Evolutionary conservation across 2,113 vertebrate genomes (phyloP).

Genomic region (Sakesphorus luctuosus): DNA sequence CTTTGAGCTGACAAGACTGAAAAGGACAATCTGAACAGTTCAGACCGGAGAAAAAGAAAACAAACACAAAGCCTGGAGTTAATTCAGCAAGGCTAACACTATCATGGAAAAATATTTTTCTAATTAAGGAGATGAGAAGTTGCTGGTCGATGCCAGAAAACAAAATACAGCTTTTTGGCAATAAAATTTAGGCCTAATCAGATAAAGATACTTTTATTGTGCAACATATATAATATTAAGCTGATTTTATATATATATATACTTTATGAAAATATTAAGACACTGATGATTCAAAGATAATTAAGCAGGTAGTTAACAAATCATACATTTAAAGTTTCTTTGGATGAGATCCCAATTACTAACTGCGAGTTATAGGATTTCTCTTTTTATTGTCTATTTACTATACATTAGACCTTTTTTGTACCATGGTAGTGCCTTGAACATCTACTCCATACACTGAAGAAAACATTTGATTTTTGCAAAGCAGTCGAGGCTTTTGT

Average conservation of each 20-base stretch:
- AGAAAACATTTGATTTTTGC: background rate
- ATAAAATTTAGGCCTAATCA: background rate
- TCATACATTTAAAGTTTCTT: background rate
- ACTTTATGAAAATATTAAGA: background rate
- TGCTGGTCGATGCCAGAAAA: conserved; percentile 31
- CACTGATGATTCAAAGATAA: background rate
- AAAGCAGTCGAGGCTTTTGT: background rate
- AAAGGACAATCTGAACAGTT: background rate
- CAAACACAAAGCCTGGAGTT: background rate
- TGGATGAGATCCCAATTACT: background rate
- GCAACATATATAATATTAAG: background rate
- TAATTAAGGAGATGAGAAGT: conserved; percentile 60
- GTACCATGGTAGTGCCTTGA: background rate
- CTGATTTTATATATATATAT: background rate
- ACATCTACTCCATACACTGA: background rate
- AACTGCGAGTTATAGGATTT: background rate
- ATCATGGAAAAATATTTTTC: conserved; percentile 42
- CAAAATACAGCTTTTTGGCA: conserved; percentile 18
- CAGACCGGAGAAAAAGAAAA: background rate
- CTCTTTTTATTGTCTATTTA: background rate
- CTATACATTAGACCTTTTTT: background rate
- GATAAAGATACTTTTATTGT: background rate
- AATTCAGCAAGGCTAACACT: background rate
- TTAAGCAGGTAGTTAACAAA: background rate
- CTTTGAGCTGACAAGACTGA: background rate